Base-by-base conservation (phyloP, 2,888 invertebrate species). In the Chymomyza procnemis region DNA sequence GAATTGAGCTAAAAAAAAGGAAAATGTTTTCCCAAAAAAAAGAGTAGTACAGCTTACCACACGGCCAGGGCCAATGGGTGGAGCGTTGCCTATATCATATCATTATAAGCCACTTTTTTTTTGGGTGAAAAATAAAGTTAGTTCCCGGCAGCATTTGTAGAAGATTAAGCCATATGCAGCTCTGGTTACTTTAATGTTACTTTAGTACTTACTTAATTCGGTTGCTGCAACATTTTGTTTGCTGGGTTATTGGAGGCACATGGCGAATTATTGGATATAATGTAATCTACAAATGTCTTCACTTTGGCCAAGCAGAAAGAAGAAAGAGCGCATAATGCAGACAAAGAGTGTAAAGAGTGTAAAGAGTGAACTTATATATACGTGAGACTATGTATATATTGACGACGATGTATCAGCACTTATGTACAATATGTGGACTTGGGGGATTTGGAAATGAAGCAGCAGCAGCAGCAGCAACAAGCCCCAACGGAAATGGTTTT, bases 211-310 rank as follows among this genome's bases (percentile, higher is more conserved):
- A 41, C 52, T 59, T 34, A 48, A 26, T 26, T n/a, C 52, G 41
- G 26, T 21, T 65, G 47, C 66, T 73, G 66, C 64, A 66, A 64
- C 67, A n/a, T 69, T 54, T 71, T 78, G 47, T 54, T 54, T 46
- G 19, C 22, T 41, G 41, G 18, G 22, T 54, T 14, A 47, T 48
- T 55, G 60, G 47, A 55, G 54, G 34, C 30, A 64, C 55, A 60
- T 58, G 56, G 54, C 56, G 48, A 59, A 61, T 66, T 66, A 61
- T 22, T 12, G 14, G 70, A 67, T 59, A 76, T 79, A 78, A 78
- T 78, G 67, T 60, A 79, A 79, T 79, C 73, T 66, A 64, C 67
- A 79, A 75, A 84, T 84, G 69, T 69, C n/a, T 81, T 68, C 74
- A 72, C 61, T 78, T 69, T 16, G 47, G 67, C 50, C 55, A 58